Base-by-base conservation (phyloP, 2,888 invertebrate genomes). In the Eilema griseolum region DNA sequence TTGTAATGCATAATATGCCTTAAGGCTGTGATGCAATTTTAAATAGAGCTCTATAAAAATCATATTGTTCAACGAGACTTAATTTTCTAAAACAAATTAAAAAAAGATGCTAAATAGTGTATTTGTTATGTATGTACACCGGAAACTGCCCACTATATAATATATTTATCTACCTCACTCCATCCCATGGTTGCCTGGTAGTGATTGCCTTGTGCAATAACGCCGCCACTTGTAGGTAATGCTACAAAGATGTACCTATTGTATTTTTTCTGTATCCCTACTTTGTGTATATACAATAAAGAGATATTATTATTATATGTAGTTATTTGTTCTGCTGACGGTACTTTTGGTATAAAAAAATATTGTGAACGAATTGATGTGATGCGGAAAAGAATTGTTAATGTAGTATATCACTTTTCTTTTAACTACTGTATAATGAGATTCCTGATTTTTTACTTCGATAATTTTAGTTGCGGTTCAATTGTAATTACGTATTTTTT, bases 301-400 rank as follows among this genome's bases (percentile, higher is more conserved):
- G n/a, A n/a, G n/a, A n/a, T n/a, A n/a, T n/a, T n/a, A n/a, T n/a
- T n/a, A n/a, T n/a, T n/a, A n/a, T n/a, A n/a, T n/a, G n/a, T n/a
- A 64, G 37, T 65, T 52, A 62, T n/a, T 23, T 74, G 66, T 83
- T 81, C 72, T 82, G 81, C 78, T 82, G 79, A 76, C 78, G 83
- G 78, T 82, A 80, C 71, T 41, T 80, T 79, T 73, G 68, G 61
- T 74, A 74, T 62, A 74, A 66, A 67, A 70, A 73, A 66, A 77
- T 76, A 73, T 66, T 71, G 69, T 52, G n/a, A 64, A 72, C 31
- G 77, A 82, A 65, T 74, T 67, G 76, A 75, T 82, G 82, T 82
- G 83, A 81, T 79, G 79, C 77, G 78, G 81, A 75, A 72, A 69
- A n/a, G 24, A 72, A 70, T 65, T 67, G 52, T 71, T 37, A 69